These are phyloP conservation scores for Stegodyphus mimosarum DNA, from an alignment of 1,140 invertebrate genomes.

Conservation along the genomic window DNA sequence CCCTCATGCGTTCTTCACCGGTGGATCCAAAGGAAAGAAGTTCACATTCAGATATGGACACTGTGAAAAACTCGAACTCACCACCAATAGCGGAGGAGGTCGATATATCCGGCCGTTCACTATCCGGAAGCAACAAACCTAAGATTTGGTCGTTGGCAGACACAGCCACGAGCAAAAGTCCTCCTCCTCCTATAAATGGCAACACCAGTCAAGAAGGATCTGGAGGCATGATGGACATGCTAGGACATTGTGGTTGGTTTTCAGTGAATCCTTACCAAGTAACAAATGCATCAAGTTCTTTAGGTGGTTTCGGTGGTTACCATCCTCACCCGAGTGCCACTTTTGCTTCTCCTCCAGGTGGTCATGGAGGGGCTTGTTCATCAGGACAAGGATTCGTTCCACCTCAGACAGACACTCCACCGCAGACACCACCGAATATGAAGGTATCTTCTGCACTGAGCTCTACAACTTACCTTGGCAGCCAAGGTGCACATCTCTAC, in stretches of 20 bases:
- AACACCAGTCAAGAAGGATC: background rate
- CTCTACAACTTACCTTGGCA: background rate
- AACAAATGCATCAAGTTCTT: slow-evolving; percentile 14
- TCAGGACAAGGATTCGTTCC: slow-evolving; percentile 29
- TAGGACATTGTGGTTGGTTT: slow-evolving; percentile 57
- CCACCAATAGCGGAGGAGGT: slow-evolving; percentile 13
- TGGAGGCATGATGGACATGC: slow-evolving; percentile 44
- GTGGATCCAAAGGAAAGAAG: slow-evolving; percentile 2
- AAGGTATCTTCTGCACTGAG: slow-evolving; percentile 70
- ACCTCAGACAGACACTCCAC: slow-evolving; percentile 83
- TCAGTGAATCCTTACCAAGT: slow-evolving; percentile 55
- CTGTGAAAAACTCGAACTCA: background rate
- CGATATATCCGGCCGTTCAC: slow-evolving; percentile 4
- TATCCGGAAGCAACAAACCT: slow-evolving; percentile 74
- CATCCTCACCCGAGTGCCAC: slow-evolving; percentile 11
- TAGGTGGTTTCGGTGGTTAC: slow-evolving; percentile 35
- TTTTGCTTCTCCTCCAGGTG: slow-evolving; percentile 3
- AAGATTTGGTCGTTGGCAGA: slow-evolving; percentile 98
- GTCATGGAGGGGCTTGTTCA: slow-evolving; percentile 34
- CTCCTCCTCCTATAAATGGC: background rate
- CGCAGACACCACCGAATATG: slow-evolving; percentile 91
- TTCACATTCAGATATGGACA: slow-evolving; percentile 10
- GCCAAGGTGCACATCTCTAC: slow-evolving; percentile 30
- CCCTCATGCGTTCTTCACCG: slow-evolving; percentile 39
- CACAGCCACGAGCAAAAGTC: slow-evolving; percentile 88